Evolutionary conservation across 1,140 invertebrate genomes (phyloP), one percentile per base, ranked within the genome.

Genomic region (Dendroctonus valens): DNA sequence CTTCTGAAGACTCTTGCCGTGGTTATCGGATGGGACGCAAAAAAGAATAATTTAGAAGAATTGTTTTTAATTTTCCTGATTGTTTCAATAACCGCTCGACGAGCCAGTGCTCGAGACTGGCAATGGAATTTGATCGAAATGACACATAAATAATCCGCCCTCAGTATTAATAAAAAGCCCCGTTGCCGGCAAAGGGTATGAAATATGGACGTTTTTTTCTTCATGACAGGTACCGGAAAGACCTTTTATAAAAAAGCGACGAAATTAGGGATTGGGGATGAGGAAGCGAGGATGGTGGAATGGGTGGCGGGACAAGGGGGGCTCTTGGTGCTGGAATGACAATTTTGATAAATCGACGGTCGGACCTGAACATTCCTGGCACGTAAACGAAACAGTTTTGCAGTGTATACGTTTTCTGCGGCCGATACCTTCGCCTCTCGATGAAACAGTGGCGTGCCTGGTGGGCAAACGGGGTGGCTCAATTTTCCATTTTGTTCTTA

Each of bases 271-370:
- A 41, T 40, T 26, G 42, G 54, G 38, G 26, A 44, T 38, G 15
- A 15, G 44, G 44, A 5, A 7, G 14, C 26, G 6, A 9, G 6
- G 15, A 53, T 3, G 38, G 38, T 2, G 7, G 5, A 53, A 11
- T 46, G 12, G 42, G 40, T 5, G 55, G 44, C 6, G 58, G n/a
- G 7, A 12, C 37, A 15, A 41, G 46, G 53, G 46, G 53, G 42
- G 50, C 42, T 7, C 6, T 26, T 26, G 40, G 41, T 15, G 42
- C 14, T 42, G 62, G 44, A 65, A 48, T 65, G 62, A 65, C 62
- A 57, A 65, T 65, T 65, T 65, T 65, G 62, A 65, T 65, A 65
- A 65, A 65, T 65, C 52, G 62, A 65, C 52, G 62, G 37, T 51
- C 12, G 42, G 54, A 38, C 62, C 46, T 55, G 41, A 57, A 14